Conservation (phyloP, 2,113 vertebrate genomes). For the Syrrhaptes paradoxus region DNA sequence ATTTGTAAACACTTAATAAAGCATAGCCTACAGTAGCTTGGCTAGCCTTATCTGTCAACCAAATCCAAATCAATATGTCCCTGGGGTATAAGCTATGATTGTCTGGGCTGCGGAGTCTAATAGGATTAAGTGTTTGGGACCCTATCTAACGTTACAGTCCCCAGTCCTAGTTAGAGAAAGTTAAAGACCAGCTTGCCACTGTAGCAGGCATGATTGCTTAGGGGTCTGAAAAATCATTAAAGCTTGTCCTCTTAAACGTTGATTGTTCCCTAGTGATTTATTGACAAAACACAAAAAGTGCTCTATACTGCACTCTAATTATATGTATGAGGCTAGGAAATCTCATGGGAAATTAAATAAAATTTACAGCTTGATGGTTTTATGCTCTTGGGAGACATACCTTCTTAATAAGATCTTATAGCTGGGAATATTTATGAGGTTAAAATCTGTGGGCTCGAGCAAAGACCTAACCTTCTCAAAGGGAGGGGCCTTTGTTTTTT, state of each 20-base stretch:
- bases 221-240: constrained; percentile 92
- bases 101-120: constrained; percentile 77
- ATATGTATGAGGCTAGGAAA: constrained; percentile 95
- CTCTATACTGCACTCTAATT: constrained; percentile 95
- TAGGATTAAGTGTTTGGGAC: constrained; percentile 81
- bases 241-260: constrained; percentile 94
- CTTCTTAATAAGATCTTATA: constrained; percentile 96
- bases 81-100: constrained; percentile 71
- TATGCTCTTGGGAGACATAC: constrained; percentile 92
- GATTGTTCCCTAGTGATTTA: constrained; percentile 95
- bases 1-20: constrained; percentile 84
- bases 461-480: constrained; percentile 75
- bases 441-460: constrained; percentile 81
- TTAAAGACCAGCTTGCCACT: constrained; percentile 91
- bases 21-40: constrained; percentile 72
- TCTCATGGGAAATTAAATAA: constrained; percentile 98
- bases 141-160: constrained; percentile 79
- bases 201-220: constrained; percentile 82
- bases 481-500: constrained; percentile 67
- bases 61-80: constrained; percentile 79
- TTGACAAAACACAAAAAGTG: constrained; percentile 96
- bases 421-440: constrained; percentile 94
- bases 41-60: constrained; percentile 71
- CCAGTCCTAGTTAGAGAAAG: constrained; percentile 88
- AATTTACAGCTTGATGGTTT: constrained; percentile 96